Conservation (phyloP, 1,140 invertebrate genomes). For the Trissolcus basalis region DNA sequence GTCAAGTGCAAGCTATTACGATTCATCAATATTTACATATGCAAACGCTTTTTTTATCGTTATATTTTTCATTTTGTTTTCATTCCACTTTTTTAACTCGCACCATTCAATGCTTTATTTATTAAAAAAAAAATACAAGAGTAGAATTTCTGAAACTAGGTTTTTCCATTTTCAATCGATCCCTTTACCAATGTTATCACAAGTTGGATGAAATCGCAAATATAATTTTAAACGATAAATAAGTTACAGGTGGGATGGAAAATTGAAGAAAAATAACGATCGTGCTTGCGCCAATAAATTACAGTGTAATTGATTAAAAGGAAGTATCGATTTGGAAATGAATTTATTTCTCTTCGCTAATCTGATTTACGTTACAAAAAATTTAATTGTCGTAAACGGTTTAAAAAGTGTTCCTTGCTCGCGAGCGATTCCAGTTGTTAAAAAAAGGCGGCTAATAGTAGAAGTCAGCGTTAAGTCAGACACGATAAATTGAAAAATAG, state of each 20-base stretch:
- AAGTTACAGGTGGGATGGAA: neutral
- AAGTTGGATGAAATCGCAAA: neutral
- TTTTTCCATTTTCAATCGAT: neutral
- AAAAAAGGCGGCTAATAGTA: too few relatives aligned
- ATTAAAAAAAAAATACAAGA: too few relatives aligned
- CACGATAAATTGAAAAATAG: too few relatives aligned
- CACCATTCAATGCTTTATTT: too few relatives aligned
- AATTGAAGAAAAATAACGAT: constrained; percentile 1
- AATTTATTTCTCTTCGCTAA: neutral
- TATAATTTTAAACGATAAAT: neutral
- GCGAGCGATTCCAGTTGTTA: too few relatives aligned
- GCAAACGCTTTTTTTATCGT: constrained; percentile 1
- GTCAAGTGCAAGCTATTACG: constrained; percentile 12
- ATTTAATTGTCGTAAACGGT: too few relatives aligned
- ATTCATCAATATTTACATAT: constrained; percentile 3
- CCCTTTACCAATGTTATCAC: neutral
- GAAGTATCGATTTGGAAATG: neutral
- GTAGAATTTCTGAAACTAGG: neutral
- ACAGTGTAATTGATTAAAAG: neutral
- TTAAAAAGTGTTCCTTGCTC: too few relatives aligned
- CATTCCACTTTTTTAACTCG: too few relatives aligned
- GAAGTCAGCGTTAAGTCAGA: too few relatives aligned
- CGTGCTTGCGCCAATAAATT: neutral
- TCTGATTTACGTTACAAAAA: neutral
- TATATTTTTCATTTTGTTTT: neutral